Evolutionary conservation across 1,140 invertebrate species (phyloP).

Genomic region (Onthophagus taurus): DNA sequence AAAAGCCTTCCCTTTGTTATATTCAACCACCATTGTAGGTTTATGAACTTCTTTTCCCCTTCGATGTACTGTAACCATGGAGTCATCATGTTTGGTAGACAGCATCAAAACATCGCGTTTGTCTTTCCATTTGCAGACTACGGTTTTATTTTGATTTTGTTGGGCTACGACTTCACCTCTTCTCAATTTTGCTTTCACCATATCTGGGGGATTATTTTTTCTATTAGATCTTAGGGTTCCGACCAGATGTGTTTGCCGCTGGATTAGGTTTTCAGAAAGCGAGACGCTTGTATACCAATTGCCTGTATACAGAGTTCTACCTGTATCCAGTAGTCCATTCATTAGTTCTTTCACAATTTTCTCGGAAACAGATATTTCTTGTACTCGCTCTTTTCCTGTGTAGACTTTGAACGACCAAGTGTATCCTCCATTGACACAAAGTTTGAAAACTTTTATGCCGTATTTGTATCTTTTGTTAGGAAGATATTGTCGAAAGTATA

Average conservation of each 20-base stretch:
- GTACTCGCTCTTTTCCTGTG: not conserved
- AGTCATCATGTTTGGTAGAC: constrained; percentile 16
- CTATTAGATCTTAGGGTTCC: constrained; percentile 37
- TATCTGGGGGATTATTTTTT: constrained; percentile 31
- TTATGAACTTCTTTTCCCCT: constrained; percentile 19
- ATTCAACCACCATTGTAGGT: constrained; percentile 26
- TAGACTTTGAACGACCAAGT: constrained; percentile 11
- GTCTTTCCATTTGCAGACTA: constrained; percentile 24
- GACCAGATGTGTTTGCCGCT: constrained; percentile 38
- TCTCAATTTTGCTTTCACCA: constrained; percentile 33
- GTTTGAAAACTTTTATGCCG: constrained; percentile 29
- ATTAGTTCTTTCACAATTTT: constrained; percentile 7
- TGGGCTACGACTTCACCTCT: constrained; percentile 27
- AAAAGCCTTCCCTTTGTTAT: constrained; percentile 29
- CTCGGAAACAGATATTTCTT: not conserved
- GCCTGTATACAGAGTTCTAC: constrained; percentile 23
- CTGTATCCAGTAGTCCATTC: constrained; percentile 23
- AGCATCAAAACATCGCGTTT: constrained; percentile 22
- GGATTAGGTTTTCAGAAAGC: constrained; percentile 34
- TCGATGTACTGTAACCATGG: constrained; percentile 15
- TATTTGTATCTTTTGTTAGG: constrained; percentile 27
- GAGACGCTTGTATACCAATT: constrained; percentile 36
- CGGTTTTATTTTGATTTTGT: constrained; percentile 20
- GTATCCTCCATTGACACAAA: constrained; percentile 17
- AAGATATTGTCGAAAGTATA: constrained; percentile 30